Percentiles rank a stretch among this genome's conserved stretches.
Evolutionary conservation across 2,797 vertebrate genomes (phyloP).

Genomic region (Peromyscus melanophrys): DNA sequence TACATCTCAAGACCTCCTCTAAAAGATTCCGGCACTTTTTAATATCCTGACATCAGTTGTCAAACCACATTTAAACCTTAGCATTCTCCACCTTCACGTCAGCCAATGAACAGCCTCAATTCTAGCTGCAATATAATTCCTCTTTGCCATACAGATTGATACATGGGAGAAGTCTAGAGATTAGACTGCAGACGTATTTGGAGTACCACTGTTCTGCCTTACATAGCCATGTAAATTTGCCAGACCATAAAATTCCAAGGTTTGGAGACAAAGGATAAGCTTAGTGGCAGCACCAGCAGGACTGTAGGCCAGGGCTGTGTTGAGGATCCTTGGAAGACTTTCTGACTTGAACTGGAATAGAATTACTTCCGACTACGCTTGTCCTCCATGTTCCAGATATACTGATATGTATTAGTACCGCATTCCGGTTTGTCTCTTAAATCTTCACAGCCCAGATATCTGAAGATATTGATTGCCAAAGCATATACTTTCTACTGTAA

Average conservation of each 20-base stretch:
- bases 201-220: not conserved
- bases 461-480: slow-evolving; percentile 40
- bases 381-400: not conserved
- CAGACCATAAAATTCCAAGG: not conserved
- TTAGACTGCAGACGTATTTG: not conserved
- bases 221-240: not conserved
- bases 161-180: not conserved
- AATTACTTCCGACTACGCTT: not conserved
- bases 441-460: not conserved
- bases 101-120: not conserved
- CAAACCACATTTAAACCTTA: not conserved
- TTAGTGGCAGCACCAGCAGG: not conserved
- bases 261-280: not conserved
- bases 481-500: slow-evolving; percentile 17
- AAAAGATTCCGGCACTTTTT: not conserved
- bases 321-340: not conserved
- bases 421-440: not conserved
- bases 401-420: not conserved
- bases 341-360: not conserved
- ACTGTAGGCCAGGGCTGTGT: not conserved
- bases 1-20: not conserved
- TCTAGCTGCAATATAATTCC: not conserved
- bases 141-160: not conserved
- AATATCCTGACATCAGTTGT: not conserved
- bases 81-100: not conserved